phyloP scores from a whole-genome alignment of 2,888 invertebrate genomes.

The Drosophila anceps region DNA sequence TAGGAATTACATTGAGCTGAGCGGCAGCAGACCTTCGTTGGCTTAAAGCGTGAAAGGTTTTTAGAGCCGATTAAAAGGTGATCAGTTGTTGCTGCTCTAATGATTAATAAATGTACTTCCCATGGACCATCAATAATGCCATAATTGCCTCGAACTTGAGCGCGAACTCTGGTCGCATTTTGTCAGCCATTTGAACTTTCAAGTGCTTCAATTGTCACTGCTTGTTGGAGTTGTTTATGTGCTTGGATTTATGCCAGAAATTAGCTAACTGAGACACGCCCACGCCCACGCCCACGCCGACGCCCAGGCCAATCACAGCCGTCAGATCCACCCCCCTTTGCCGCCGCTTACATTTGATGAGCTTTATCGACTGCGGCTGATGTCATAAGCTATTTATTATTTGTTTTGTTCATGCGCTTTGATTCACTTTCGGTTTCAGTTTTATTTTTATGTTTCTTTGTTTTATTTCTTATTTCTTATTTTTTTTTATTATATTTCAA shows the following conservation, averaged over 20 bases:
- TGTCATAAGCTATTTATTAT: conserved; percentile 68
- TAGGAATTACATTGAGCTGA: conserved; percentile 18
- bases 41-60: conserved; percentile 52
- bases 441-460: conserved; percentile 16
- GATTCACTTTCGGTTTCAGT: conserved; percentile 66
- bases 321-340: neutral
- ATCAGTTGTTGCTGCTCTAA: conserved; percentile 16
- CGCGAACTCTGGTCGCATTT: conserved; percentile 32
- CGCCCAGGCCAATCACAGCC: conserved; percentile 38
- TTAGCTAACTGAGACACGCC: conserved; percentile 39
- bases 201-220: conserved; percentile 44
- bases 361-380: conserved; percentile 52
- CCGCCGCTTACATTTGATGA: conserved; percentile 39
- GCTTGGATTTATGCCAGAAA: conserved; percentile 48
- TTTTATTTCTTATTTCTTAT: neutral
- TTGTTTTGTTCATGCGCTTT: conserved; percentile 58
- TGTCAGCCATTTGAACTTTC: conserved; percentile 30
- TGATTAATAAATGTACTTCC: conserved; percentile 34
- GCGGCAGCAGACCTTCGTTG: conserved; percentile 43
- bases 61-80: conserved; percentile 29
- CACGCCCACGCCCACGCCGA: conserved; percentile 40
- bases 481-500: conserved; percentile 22
- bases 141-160: conserved; percentile 42
- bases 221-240: conserved; percentile 28
- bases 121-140: conserved; percentile 30